These are phyloP conservation scores for Empidonax alnorum DNA, from an alignment of 2,113 vertebrate species.

Conservation along the genomic window DNA sequence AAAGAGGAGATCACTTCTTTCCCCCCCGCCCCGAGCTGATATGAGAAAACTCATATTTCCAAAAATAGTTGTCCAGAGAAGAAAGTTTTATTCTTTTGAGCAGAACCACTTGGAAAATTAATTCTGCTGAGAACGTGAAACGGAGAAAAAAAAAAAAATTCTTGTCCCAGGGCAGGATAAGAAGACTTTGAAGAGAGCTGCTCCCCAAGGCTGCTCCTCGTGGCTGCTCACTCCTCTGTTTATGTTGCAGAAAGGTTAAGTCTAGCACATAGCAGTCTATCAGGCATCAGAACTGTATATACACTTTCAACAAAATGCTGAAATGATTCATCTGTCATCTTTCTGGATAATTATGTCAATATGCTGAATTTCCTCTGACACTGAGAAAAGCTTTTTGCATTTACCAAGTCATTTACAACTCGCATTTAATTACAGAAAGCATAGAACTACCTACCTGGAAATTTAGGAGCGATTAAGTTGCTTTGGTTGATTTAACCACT, in stretches of 20 bases:
- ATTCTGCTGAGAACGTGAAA: background rate
- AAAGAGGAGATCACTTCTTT: background rate
- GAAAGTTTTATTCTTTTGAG: background rate
- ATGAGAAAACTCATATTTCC: background rate
- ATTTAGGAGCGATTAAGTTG: background rate
- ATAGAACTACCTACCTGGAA: background rate
- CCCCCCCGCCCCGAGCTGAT: too few relatives aligned
- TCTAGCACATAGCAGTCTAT: background rate
- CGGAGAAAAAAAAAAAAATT: background rate
- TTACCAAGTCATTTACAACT: background rate
- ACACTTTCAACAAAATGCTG: background rate
- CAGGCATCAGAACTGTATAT: background rate
- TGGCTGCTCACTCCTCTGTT: background rate
- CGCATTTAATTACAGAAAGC: background rate
- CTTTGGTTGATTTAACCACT: background rate
- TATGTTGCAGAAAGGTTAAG: background rate
- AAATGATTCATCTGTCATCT: conserved; percentile 36
- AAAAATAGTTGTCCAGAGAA: background rate
- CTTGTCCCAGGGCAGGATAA: background rate
- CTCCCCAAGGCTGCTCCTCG: background rate
- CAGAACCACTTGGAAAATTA: background rate
- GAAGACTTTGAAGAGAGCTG: background rate
- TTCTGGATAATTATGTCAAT: conserved; percentile 23
- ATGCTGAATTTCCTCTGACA: background rate
- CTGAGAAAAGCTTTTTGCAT: background rate